Base-by-base conservation (phyloP, 2,797 vertebrate genomes). In the Champsocephalus esox region DNA sequence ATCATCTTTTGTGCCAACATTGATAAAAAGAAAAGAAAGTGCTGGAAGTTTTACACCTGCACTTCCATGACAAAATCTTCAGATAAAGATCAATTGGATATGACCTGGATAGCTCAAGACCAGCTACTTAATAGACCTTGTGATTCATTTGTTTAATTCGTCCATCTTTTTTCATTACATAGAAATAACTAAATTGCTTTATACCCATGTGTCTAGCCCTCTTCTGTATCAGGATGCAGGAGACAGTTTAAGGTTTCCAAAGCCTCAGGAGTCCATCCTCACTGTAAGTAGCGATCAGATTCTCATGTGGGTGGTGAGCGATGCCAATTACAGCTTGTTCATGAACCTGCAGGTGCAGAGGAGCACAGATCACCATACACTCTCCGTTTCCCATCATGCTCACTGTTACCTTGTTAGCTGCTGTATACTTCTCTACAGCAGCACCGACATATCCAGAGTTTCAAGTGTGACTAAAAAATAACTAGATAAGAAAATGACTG, bases 321-420 rank as follows among this genome's bases (percentile, higher is more conserved):
- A 99, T 97, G 68, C 98, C 98, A 78, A 99, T 99, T 41, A 99
- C 97, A 54, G 98, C 98, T 86, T 99, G 99, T 87, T 99, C 97
- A 2, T 99, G 98, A 78, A 99, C 96, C 98, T 99, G 90, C 57
- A 77, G 60, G 19, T 28, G 77, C 73, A 91, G 60, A 85, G 32
- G 13, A 70, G 55, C 62, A 82, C 34, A 67, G 43, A 81, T 87
- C 55, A 86, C 1, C 64, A 65, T 19, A 61, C 14, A 17, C 34
- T 79, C 54, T 49, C 44, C 1, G 12, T 52, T 50, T 57, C 38
- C 63, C 59, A 46, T 21, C 34, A 65, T 44, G 52, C 45, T 13
- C 28, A 12, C 49, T 54, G 32, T 51, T 61, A 46, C 7, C 56
- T 77, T 19, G 14, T 52, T 48, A 28, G 13, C 8, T 11, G n/a